Percentiles rank a stretch among this genome's conserved stretches.
Conservation (phyloP, 2,888 invertebrate species). For the Bruchidius siliquastri region DNA sequence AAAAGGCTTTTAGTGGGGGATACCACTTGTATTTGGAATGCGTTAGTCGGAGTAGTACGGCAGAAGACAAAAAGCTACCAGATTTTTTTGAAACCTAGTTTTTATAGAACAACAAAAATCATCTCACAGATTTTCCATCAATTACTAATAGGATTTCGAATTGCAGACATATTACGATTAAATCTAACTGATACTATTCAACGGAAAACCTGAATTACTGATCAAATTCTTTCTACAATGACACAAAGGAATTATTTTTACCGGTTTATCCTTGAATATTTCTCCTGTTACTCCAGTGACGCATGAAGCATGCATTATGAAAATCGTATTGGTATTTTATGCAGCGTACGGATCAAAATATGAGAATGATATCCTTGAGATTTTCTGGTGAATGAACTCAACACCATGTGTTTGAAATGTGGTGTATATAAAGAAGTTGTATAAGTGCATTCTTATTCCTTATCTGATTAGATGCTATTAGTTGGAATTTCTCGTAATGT, state of each 20-base stretch:
- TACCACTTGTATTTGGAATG: no score
- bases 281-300: not conserved
- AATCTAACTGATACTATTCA: not conserved
- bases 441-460: not conserved
- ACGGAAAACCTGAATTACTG: no score
- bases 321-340: not conserved
- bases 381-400: not conserved
- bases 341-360: not conserved
- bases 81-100: no score
- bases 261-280: not conserved
- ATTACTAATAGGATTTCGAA: no score
- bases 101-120: no score
- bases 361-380: not conserved
- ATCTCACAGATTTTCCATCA: no score
- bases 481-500: not conserved
- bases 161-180: no score
- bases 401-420: not conserved
- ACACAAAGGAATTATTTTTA: not conserved
- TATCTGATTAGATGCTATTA: not conserved
- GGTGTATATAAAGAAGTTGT: not conserved
- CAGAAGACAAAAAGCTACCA: no score
- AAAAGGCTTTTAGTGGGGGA: no score
- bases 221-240: not conserved
- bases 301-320: not conserved
- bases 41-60: no score